A percentile compares a stretch with the other conserved stretches of the same genome.
These are phyloP conservation scores for Masticophis lateralis DNA, from an alignment of 2,797 vertebrate species.

Conservation along the genomic window DNA sequence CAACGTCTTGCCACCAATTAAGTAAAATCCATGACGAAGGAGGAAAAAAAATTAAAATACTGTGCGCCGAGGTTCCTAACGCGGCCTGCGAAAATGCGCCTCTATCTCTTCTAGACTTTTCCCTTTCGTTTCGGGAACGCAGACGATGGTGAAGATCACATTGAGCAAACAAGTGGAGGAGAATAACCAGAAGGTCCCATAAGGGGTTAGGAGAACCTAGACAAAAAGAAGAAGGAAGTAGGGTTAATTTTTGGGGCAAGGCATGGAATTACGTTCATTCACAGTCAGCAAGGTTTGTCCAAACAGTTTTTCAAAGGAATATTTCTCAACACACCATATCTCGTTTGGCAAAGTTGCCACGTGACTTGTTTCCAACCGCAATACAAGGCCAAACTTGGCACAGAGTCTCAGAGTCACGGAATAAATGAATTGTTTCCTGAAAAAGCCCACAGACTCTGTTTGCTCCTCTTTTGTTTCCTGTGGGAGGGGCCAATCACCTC, in stretches of 20 bases:
- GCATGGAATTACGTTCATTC: no score
- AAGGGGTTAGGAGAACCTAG: constrained; percentile 77
- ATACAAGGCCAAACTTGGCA: no score
- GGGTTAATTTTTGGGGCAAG: neutral
- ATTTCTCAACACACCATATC: no score
- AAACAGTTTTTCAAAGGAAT: no score
- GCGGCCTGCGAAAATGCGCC: constrained; percentile 70
- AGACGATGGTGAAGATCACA: constrained; percentile 80
- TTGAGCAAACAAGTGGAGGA: constrained; percentile 76
- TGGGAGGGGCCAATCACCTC: no score
- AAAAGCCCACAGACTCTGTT: no score
- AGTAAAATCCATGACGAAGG: neutral
- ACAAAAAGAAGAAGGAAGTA: neutral
- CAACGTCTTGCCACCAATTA: neutral
- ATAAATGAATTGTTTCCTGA: no score
- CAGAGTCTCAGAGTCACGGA: no score
- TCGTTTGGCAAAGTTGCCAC: no score
- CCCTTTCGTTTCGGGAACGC: constrained; percentile 89
- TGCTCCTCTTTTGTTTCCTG: no score
- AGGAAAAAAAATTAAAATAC: accelerated
- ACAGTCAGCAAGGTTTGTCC: no score
- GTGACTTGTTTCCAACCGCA: no score
- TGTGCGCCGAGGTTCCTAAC: neutral
- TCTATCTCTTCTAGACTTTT: constrained; percentile 89
- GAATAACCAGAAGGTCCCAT: constrained; percentile 90